Base-by-base conservation (phyloP, 2,888 invertebrate genomes). In the Meteorus cinctellus region DNA sequence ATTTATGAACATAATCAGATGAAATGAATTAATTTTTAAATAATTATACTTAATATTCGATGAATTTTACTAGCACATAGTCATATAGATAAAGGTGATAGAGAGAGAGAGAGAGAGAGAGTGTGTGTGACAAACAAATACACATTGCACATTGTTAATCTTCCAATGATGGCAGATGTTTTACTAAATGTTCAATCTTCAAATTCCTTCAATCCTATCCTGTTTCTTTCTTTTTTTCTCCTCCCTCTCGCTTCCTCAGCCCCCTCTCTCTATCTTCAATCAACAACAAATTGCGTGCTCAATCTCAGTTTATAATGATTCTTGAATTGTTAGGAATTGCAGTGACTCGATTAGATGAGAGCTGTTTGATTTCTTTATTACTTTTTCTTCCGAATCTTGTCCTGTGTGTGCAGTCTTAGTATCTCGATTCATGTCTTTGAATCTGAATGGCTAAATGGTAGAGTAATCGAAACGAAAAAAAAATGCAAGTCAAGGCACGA, bases 301-400 rank as follows among this genome's bases (percentile, higher is more conserved):
- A 85, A 85, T 84, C 79, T 78, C 86, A 86, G 84, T 84, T 82
- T 63, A 71, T 85, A 84, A 84, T 74, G 76, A 76, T 66, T 48
- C 73, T 71, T 74, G 72, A 79, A 77, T 79, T 74, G 77, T 78
- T 68, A 75, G 71, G 45, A 63, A 77, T 59, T 65, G 59, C 62
- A 68, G 62, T 34, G 31, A 41, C 34, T 24, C 41, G 68, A 31
- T 27, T 69, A 68, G 69, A 75, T 24, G 34, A 48, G 68, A 75
- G 45, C n/a, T 75, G 75, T 75, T 48, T 70, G 34, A 24, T 24
- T 72, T 71, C 27, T 73, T 65, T 55, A 65, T 75, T 75, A 66
- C 75, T 74, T 65, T 65, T 74, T 78, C 77, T 77, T 78, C 55
- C 73, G 60, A 8, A 41, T 12, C 12, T 12, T 41, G 75, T 79